Evolutionary conservation across 2,888 invertebrate genomes (phyloP), one percentile per base, ranked within the genome.

Genomic region (Ormia ochracea): DNA sequence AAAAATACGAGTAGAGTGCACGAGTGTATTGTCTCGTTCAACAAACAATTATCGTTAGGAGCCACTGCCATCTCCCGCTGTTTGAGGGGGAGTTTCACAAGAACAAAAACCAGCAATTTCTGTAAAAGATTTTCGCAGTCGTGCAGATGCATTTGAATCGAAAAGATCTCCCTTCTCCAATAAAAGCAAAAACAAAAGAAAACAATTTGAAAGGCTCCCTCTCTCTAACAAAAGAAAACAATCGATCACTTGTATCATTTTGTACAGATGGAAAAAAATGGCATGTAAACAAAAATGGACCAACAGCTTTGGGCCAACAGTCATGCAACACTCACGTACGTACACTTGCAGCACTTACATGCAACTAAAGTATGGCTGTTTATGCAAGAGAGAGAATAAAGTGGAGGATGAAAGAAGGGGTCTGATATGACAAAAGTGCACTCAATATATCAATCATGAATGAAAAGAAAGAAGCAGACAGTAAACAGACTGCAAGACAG

Each of bases 401-500:
- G 2, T 17, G 52, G 31, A 41, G 52, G 36, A 36, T 17, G 17
- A 59, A 21, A 43, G 10, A 17, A 21, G 21, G 56, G 1, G 19
- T n/a, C n/a, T 14, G 28, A 54, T 23, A 43, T 33, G 50, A 52
- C 50, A 61, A 58, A 50, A 54, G 33, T 68, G 58, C 65, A 59
- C 70, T 72, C 72, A 72, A 66, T 70, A 77, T 59, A 77, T 77
- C 72, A 77, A 77, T 72, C 77, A 72, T 72, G 58, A 66, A 72
- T 50, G 50, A 41, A 77, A 72, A 66, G 14, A 52, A 65, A n/a
- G 65, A 65, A 33, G 68, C 26, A 59, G 38, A 50, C 14, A 50
- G 28, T 14, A 59, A 23, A 33, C 31, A 50, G 48, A 58, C 19
- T n/a, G 12, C 28, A 17, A 41, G 12, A 31, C 12, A 45, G 43